phyloP scores from a whole-genome alignment of 2,113 vertebrate species.

The Phasianus colchicus region DNA sequence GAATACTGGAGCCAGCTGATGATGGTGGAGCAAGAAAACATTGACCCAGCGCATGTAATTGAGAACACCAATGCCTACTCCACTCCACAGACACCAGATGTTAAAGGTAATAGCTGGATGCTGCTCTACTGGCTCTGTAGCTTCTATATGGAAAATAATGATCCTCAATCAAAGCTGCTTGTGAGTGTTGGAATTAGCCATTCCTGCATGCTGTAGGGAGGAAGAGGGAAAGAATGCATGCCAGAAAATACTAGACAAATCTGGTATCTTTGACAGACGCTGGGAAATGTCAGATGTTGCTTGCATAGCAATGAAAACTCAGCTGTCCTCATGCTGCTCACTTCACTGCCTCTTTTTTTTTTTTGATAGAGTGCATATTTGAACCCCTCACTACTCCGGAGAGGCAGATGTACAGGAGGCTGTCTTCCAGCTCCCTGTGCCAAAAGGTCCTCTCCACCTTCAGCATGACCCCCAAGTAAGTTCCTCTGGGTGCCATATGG shows the following conservation, averaged over 20 bases:
- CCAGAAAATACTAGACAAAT: conserved; percentile 8
- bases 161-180: neutral
- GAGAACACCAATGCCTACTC: conserved; percentile 90
- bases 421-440: conserved; percentile 92
- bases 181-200: accelerated
- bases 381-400: conserved; percentile 96
- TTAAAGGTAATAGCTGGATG: conserved; percentile 78
- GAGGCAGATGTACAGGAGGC: conserved; percentile 91
- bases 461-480: conserved; percentile 88
- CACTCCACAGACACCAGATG: conserved; percentile 90
- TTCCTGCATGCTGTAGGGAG: neutral
- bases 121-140: neutral
- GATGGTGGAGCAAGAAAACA: conserved; percentile 85
- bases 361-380: conserved; percentile 88
- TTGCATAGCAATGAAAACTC: neutral
- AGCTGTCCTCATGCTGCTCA: neutral
- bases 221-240: neutral
- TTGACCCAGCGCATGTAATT: conserved; percentile 82
- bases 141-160: neutral
- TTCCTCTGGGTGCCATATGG: accelerated
- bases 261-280: conserved; percentile 1
- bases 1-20: conserved; percentile 93
- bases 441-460: conserved; percentile 90
- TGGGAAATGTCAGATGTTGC: neutral
- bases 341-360: neutral